phyloP scores from a whole-genome alignment of 2,113 vertebrate species.

The Cyprinus carpio region DNA sequence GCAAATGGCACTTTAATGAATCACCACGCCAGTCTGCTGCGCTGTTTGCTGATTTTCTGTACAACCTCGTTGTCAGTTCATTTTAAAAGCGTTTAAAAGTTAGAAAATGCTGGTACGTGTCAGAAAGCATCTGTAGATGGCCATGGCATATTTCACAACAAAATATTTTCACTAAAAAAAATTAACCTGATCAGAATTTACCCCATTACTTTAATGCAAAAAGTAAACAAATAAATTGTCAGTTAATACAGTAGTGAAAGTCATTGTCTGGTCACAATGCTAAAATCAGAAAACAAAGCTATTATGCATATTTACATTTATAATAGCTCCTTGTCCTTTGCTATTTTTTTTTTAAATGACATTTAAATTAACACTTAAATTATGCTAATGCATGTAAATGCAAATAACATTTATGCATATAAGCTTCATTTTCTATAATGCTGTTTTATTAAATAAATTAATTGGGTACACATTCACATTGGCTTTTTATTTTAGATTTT shows the following conservation, averaged over 20 bases:
- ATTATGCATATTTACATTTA: neutral
- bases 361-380: neutral
- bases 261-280: neutral
- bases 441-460: neutral
- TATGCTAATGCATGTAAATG: neutral
- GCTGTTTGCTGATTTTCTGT: neutral
- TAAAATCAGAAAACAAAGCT: neutral
- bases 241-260: neutral
- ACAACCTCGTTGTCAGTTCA: neutral
- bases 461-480: neutral
- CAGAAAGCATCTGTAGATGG: neutral
- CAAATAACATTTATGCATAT: neutral
- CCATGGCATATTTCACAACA: neutral
- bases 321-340: neutral
- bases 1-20: slow-evolving; percentile 24
- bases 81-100: neutral
- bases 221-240: neutral
- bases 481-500: neutral
- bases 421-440: neutral
- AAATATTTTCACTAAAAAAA: too few relatives aligned
- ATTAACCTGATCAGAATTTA: neutral
- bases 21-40: neutral
- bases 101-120: neutral
- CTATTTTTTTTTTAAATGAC: neutral
- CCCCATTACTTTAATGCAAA: neutral